Evolutionary conservation across 2,888 invertebrate species (phyloP), one percentile per base, ranked within the genome.

Genomic region (Pyrocoelia pectoralis): DNA sequence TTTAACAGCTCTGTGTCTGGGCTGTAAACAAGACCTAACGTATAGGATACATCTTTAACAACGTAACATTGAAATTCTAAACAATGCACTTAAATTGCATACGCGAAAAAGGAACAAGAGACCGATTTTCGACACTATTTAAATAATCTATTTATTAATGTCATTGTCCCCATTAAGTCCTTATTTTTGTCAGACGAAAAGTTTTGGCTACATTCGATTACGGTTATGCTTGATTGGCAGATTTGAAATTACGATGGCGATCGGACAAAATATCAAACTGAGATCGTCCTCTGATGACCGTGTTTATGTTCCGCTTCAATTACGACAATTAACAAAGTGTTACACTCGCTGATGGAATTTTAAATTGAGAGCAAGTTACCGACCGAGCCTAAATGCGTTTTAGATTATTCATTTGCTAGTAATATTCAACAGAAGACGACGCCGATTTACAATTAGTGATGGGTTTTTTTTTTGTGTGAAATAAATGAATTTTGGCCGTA

Each of bases 241-340:
- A 46, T 46, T 46, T 41, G 12, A 41, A 8, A 41, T 41, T 14
- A 41, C 17, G 15, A 46, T 17, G 46, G 46, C 15, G 33, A 33
- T 24, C 24, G 8, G 24, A 8, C 24, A 24, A 24, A 24, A 24
- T 24, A 24, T 24, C 24, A 3, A 24, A 24, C 24, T 41, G 12
- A 5, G 41, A 41, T 46, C 17, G 51, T 17, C 29, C 17, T n/a
- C 33, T 33, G 33, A 53, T 53, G 53, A 53, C 40, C 53, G 40
- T 53, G 41, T 53, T 53, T 40, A 53, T 18, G 40, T 53, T 53
- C 17, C 40, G 53, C 53, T 53, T 53, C 53, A 53, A 53, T 53
- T 53, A 53, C 18, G 15, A 17, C 53, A 53, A 53, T 53, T 53
- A 53, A 53, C 53, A 53, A 38, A 53, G 53, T 53, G 53, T 53